Percentiles rank a stretch among this genome's conserved stretches.
Evolutionary conservation across 1,140 invertebrate species (phyloP).

Genomic region (fruit fly (Drosophila melanogaster)): DNA sequence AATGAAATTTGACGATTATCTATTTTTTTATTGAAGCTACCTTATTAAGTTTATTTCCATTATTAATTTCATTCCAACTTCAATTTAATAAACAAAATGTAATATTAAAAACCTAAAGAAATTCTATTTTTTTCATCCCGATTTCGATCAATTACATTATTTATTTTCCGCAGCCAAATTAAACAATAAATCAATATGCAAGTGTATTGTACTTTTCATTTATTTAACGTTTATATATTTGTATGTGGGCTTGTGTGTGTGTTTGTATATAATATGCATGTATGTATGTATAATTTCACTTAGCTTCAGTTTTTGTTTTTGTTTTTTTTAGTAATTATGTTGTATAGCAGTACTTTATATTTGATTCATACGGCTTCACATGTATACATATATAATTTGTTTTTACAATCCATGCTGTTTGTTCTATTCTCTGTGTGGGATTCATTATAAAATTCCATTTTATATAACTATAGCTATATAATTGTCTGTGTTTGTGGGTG

Average conservation of each 20-base stretch:
- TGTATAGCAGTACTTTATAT: slow-evolving; percentile 36
- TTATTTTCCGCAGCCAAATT: too few species aligned
- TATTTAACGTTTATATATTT: slow-evolving; percentile 46
- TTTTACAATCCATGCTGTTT: slow-evolving; percentile 34
- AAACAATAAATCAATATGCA: slow-evolving; percentile 10
- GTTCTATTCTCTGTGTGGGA: slow-evolving; percentile 5
- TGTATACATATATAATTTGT: slow-evolving; percentile 17
- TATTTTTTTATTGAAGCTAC: not conserved
- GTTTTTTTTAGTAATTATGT: slow-evolving; percentile 5
- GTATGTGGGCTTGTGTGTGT: slow-evolving; percentile 21
- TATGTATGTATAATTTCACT: slow-evolving; percentile 39
- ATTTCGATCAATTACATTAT: not conserved
- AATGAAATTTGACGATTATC: not conserved
- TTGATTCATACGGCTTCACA: slow-evolving; percentile 26
- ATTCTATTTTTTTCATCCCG: not conserved
- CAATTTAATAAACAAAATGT: not conserved
- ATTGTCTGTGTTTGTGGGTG: slow-evolving; percentile 24
- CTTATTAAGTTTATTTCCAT: not conserved
- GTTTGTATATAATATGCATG: slow-evolving; percentile 29
- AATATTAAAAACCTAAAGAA: not conserved
- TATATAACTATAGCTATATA: slow-evolving; percentile 30
- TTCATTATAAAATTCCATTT: slow-evolving; percentile 33
- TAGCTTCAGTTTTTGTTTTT: slow-evolving; percentile 21
- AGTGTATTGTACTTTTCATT: slow-evolving; percentile 34
- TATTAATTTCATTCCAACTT: not conserved